Evolutionary conservation across 2,888 invertebrate species (phyloP).

Genomic region (Callinectes sapidus): DNA sequence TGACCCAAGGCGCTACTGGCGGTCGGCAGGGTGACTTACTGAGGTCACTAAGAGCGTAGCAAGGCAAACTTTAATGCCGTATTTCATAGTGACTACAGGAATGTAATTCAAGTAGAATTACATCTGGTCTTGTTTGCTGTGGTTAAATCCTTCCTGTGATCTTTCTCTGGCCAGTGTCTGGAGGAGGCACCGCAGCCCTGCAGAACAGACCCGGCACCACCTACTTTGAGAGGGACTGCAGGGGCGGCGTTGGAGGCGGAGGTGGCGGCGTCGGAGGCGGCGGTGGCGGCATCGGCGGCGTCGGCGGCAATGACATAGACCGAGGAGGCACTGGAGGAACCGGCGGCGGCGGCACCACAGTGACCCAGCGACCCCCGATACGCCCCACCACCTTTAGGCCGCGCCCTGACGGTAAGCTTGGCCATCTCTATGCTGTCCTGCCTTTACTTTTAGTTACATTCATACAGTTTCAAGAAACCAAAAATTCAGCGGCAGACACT

Average conservation of each 20-base stretch:
- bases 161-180: constrained; percentile 9
- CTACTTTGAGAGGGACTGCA: constrained; percentile 75
- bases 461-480: neutral
- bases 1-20: neutral
- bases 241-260: constrained; percentile 1
- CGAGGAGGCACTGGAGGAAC: constrained; percentile 69
- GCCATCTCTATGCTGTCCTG: constrained; percentile 17
- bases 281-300: neutral
- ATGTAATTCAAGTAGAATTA: neutral
- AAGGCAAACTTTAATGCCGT: neutral
- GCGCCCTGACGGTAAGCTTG: constrained; percentile 39
- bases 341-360: neutral
- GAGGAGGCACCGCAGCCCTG: constrained; percentile 40
- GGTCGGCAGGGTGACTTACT: neutral
- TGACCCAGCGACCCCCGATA: neutral
- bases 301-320: neutral
- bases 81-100: no score
- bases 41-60: neutral
- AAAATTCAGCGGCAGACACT: neutral
- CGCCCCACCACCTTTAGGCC: constrained; percentile 38
- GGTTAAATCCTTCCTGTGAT: neutral
- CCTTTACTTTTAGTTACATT: neutral
- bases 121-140: neutral
- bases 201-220: constrained; percentile 73
- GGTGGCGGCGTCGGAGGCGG: constrained; percentile 1